Base-by-base conservation (phyloP, 2,888 invertebrate species). In the Tanaodytes sp. region DNA sequence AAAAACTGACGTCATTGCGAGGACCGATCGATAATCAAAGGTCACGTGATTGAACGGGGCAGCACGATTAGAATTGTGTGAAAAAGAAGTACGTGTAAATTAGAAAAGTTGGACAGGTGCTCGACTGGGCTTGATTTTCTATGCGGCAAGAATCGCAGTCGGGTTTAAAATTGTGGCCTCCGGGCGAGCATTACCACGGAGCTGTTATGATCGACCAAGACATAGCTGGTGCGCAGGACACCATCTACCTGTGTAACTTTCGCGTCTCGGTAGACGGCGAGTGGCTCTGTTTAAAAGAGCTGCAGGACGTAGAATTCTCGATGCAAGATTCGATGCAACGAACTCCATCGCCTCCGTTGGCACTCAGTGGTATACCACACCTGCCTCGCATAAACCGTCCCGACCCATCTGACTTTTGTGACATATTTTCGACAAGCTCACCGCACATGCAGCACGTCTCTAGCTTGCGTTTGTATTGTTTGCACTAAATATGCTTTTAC, bases 181-280 rank as follows among this genome's bases (percentile, higher is more conserved):
- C 79, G 75, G 80, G 77, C 66, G 80, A 82, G 59, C 76, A 80
- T 75, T 80, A 81, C 75, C 78, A 80, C 79, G 80, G 79, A 69
- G 80, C 76, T 55, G 76, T 83, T 79, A 84, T 85, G 84, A 84
- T 87, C 80, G 88, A 88, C 72, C 88, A 88, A 80, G 92, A 92
- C 79, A 91, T 92, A 90, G 91, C 92, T 77, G 94, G 94, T 77
- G 96, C 96, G 43, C 95, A 96, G 86, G 97, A 97, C 85, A 97
- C 97, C 61, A 96, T 97, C 80, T 97, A 97, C 87, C 87, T 97
- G 85, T 97, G 97, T 88, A 97, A 97, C 86, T 97, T 97, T 86
- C 93, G 97, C 62, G 97, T 97, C 4, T 96, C 96, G 51, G 97
- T 97, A 39, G 97, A 97, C 81, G 97, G 97, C 66, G 97, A 97